A percentile compares a stretch with the other conserved stretches of the same genome.
Evolutionary conservation across 1,140 invertebrate species (phyloP).

Genomic region (Micrasema longulum): DNA sequence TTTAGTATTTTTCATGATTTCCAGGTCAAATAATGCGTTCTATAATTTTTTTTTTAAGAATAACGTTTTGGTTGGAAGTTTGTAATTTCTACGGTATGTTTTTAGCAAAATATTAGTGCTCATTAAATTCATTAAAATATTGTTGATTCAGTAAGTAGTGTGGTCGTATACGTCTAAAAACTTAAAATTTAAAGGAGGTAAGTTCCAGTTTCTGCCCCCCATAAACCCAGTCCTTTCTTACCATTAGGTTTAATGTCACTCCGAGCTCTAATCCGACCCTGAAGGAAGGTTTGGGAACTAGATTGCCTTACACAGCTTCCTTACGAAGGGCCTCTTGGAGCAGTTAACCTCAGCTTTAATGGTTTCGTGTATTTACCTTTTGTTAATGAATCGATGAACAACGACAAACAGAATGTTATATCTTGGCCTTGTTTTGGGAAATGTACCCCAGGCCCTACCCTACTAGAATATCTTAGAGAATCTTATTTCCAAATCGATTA

Average conservation of each 20-base stretch:
- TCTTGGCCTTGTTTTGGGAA: constrained; percentile 2
- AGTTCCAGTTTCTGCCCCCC: no score
- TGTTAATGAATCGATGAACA: constrained; percentile 32
- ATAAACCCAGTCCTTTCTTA: not conserved
- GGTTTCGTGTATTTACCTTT: constrained; percentile 33
- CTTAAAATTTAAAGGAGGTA: no score
- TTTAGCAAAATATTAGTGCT: no score
- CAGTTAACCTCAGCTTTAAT: constrained; percentile 30
- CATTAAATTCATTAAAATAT: no score
- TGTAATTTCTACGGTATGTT: no score
- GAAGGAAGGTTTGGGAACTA: constrained; percentile 13
- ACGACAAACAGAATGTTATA: constrained; percentile 20
- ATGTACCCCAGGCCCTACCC: not conserved
- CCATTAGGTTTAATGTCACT: constrained; percentile 25
- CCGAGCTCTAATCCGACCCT: constrained; percentile 16
- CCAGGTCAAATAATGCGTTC: no score
- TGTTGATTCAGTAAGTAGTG: no score
- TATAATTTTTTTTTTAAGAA: no score
- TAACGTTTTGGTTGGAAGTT: no score
- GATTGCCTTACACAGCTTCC: constrained; percentile 29
- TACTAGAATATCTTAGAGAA: not conserved
- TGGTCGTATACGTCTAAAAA: no score
- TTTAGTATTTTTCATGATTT: no score
- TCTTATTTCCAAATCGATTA: not conserved
- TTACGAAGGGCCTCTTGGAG: not conserved